phyloP scores from a whole-genome alignment of 1,140 invertebrate genomes.

The Apis cerana region DNA sequence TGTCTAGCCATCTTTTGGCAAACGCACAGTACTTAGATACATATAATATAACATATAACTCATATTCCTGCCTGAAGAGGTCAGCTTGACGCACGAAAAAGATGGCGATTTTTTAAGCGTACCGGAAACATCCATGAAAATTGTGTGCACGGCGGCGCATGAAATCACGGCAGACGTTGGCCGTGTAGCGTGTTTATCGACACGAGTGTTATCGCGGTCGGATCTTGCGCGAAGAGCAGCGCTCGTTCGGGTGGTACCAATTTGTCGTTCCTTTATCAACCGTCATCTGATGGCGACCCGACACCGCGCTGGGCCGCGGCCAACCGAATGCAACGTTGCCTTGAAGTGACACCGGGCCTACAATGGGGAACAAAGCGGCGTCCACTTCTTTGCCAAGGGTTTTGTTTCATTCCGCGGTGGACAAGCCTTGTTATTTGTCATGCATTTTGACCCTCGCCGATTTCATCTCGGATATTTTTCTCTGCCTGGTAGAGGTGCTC shows the following conservation, averaged over 20 bases:
- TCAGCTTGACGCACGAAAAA: background rate
- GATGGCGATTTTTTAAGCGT: slow-evolving; percentile 40
- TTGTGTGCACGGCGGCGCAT: slow-evolving; percentile 41
- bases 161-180: slow-evolving; percentile 45
- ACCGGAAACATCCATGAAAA: slow-evolving; percentile 41
- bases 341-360: slow-evolving; percentile 76
- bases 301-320: slow-evolving; percentile 67
- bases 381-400: slow-evolving; percentile 69
- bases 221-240: slow-evolving; percentile 75
- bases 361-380: slow-evolving; percentile 77
- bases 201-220: slow-evolving; percentile 68
- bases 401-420: slow-evolving; percentile 78
- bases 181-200: slow-evolving; percentile 74
- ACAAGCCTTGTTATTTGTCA: slow-evolving; percentile 78
- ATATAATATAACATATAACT: no score
- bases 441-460: slow-evolving; percentile 76
- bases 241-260: slow-evolving; percentile 79
- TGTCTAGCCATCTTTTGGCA: no score
- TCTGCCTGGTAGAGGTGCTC: slow-evolving; percentile 60
- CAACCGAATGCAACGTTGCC: slow-evolving; percentile 73
- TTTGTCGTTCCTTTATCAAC: slow-evolving; percentile 78
- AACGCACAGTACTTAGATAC: no score
- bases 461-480: slow-evolving; percentile 79
- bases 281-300: slow-evolving; percentile 79
- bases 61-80: no score